Evolutionary conservation across 1,140 invertebrate species (phyloP).

Genomic region (Procambarus clarkii): DNA sequence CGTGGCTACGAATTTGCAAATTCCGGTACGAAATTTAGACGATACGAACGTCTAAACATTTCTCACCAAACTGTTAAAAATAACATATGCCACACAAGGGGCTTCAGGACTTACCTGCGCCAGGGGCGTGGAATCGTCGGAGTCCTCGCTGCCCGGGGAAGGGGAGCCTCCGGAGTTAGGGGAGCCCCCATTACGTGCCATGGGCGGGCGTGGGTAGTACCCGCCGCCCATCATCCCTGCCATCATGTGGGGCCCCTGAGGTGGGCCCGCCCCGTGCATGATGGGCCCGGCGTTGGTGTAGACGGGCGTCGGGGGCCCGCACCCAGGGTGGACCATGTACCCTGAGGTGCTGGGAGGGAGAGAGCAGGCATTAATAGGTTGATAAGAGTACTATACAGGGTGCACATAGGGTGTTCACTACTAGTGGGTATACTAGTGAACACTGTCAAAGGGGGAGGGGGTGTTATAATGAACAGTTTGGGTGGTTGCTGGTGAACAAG

Average conservation of each 20-base stretch:
- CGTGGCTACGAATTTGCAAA: too few species aligned
- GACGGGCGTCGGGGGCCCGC: constrained; percentile 47
- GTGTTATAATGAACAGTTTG: too few species aligned
- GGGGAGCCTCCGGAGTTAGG: constrained; percentile 62
- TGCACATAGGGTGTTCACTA: too few species aligned
- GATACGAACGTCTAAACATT: too few species aligned
- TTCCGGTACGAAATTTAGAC: too few species aligned
- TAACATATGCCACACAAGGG: too few species aligned
- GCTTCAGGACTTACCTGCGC: constrained; percentile 58
- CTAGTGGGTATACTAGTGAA: too few species aligned
- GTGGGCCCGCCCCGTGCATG: constrained; percentile 42
- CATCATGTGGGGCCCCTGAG: constrained; percentile 62
- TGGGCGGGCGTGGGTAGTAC: constrained; percentile 55
- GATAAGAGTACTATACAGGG: too few species aligned
- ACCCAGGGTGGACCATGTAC: constrained; percentile 44
- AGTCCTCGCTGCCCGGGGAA: constrained; percentile 63
- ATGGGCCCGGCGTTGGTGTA: constrained; percentile 52
- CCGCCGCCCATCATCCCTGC: constrained; percentile 48
- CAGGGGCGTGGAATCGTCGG: constrained; percentile 59
- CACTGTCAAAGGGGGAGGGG: too few species aligned
- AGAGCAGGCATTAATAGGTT: background rate
- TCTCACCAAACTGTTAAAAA: too few species aligned
- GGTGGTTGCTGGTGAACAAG: too few species aligned
- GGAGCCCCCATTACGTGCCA: constrained; percentile 51
- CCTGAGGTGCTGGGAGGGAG: constrained; percentile 30